Conservation (phyloP, 2,113 vertebrate genomes). For the Nyctereutes procyonoides region DNA sequence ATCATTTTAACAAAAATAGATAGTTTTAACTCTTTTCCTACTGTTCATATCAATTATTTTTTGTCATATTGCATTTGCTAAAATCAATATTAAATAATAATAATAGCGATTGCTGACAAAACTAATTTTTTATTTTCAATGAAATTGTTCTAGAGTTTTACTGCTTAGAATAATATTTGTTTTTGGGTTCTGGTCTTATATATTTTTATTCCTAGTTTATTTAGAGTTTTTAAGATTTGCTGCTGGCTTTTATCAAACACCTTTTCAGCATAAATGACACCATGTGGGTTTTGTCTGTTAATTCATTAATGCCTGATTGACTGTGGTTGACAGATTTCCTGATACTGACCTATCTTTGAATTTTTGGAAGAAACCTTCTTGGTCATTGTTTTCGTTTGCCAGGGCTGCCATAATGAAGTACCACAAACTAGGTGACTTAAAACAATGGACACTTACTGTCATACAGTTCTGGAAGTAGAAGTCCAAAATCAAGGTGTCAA, state of each 20-base stretch:
- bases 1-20: neutral
- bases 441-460: neutral
- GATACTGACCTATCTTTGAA: neutral
- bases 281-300: neutral
- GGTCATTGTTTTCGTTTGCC: neutral
- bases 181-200: neutral
- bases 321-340: neutral
- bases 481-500: neutral
- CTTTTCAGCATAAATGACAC: neutral
- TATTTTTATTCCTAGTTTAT: neutral
- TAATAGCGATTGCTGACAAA: neutral
- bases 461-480: neutral
- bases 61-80: neutral
- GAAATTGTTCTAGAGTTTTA: slow-evolving; percentile 13
- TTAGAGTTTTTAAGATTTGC: slow-evolving; percentile 15
- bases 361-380: neutral
- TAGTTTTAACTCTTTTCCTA: neutral
- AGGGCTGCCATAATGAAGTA: neutral
- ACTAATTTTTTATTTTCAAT: slow-evolving; percentile 26
- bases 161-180: slow-evolving; percentile 18
- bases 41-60: neutral
- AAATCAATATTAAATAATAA: slow-evolving; percentile 17
- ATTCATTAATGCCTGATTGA: neutral
- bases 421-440: neutral
- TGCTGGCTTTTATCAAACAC: neutral